Evolutionary conservation across 2,113 vertebrate genomes (phyloP).

Genomic region (Emydocephalus ijimae): DNA sequence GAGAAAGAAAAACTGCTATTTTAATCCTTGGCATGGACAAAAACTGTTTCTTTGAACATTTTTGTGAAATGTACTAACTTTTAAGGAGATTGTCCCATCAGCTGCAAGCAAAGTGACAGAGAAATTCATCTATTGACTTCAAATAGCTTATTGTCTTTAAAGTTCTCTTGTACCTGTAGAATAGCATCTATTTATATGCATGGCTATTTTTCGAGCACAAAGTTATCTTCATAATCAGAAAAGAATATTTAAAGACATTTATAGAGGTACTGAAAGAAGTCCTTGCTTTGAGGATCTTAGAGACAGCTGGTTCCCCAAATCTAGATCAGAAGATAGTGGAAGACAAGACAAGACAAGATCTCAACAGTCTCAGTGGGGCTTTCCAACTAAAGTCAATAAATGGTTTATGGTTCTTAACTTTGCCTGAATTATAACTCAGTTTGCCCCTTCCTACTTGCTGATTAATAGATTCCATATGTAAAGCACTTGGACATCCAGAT

Average conservation of each 20-base stretch:
- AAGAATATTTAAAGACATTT: background rate
- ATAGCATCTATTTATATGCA: background rate
- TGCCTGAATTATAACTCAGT: background rate
- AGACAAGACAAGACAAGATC: background rate
- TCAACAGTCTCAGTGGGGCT: background rate
- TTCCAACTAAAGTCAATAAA: background rate
- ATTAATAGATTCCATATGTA: background rate
- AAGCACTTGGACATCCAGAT: background rate
- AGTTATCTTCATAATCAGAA: background rate
- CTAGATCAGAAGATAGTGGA: background rate
- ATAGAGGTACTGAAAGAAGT: background rate
- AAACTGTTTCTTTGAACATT: background rate
- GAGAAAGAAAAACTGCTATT: background rate
- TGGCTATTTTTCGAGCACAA: background rate
- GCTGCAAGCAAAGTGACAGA: background rate
- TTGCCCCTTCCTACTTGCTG: background rate
- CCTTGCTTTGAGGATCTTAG: background rate
- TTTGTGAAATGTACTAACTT: background rate
- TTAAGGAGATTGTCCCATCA: background rate
- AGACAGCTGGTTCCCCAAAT: background rate
- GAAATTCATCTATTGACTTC: background rate
- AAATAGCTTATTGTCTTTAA: background rate
- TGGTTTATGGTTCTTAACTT: background rate
- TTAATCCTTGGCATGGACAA: background rate
- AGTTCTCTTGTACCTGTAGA: background rate